Conservation (phyloP, 2,888 invertebrate species). For the Lapara coniferarum region DNA sequence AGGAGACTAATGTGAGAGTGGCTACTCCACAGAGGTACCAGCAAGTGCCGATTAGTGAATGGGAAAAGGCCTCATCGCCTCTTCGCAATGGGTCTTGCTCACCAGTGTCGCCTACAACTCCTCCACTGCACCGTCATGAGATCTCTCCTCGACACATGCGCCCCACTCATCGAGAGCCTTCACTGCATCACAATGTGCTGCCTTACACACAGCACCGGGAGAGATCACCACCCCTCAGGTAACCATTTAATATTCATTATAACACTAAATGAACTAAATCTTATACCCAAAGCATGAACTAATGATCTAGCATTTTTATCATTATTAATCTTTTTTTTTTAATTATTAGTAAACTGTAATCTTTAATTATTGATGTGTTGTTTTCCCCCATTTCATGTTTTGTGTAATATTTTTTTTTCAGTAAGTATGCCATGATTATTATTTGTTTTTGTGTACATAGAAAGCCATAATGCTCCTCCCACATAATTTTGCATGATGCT, state of each 20-base stretch:
- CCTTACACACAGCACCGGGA: conserved; percentile 76
- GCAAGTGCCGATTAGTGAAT: conserved; percentile 76
- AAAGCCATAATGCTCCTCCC: background rate
- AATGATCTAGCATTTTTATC: background rate
- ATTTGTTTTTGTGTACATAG: background rate
- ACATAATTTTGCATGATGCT: too few relatives aligned
- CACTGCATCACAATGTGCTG: conserved; percentile 55
- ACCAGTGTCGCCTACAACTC: conserved; percentile 84
- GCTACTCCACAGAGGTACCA: conserved; percentile 67
- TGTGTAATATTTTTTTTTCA: background rate
- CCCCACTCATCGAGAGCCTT: conserved; percentile 52
- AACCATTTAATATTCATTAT: conserved; percentile 37
- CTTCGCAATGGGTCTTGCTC: conserved; percentile 83
- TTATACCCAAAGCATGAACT: background rate
- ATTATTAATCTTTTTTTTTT: background rate
- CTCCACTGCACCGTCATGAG: conserved; percentile 68
- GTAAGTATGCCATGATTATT: background rate
- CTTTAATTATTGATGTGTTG: background rate
- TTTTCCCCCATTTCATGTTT: background rate
- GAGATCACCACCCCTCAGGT: conserved; percentile 67
- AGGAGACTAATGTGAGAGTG: conserved; percentile 55
- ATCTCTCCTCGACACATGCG: conserved; percentile 48
- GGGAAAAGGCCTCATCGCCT: conserved; percentile 83
- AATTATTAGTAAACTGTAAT: background rate
- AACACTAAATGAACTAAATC: background rate